A percentile compares a stretch with the other conserved stretches of the same genome.
Evolutionary conservation across 2,888 invertebrate genomes (phyloP).

Genomic region (Pristionchus fissidentatus): DNA sequence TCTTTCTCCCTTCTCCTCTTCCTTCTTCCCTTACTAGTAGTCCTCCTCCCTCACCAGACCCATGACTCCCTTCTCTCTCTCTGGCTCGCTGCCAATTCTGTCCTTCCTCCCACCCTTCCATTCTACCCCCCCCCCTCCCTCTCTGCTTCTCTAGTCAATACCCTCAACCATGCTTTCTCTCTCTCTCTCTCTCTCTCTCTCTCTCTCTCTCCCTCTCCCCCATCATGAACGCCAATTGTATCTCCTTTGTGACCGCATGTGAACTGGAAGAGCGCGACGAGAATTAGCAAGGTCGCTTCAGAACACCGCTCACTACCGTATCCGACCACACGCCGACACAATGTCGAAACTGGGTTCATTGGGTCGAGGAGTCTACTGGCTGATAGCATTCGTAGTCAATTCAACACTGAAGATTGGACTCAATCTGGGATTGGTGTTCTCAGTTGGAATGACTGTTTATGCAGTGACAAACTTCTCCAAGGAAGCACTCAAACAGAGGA

Average conservation of each 20-base stretch:
- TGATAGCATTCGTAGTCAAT: conserved; percentile 63
- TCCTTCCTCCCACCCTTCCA: not conserved
- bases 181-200: conserved; percentile 36
- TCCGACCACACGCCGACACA: not conserved
- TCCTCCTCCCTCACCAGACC: not conserved
- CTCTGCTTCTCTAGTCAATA: conserved; percentile 10
- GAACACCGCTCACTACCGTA: not conserved
- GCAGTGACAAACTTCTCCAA: conserved; percentile 65
- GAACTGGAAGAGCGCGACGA: not conserved
- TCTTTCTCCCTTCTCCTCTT: not conserved
- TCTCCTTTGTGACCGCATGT: not conserved
- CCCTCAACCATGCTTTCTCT: not conserved
- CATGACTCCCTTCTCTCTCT: conserved; percentile 1
- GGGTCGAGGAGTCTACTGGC: conserved; percentile 64
- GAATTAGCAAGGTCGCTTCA: not conserved
- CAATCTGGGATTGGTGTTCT: conserved; percentile 61
- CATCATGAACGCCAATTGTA: not conserved
- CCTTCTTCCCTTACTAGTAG: not conserved
- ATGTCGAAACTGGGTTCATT: conserved; percentile 70
- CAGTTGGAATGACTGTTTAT: conserved; percentile 66
- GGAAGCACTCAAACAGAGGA: conserved; percentile 60
- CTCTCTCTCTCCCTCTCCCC: conserved; percentile 36
- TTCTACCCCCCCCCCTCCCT: not conserved
- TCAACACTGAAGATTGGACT: conserved; percentile 59
- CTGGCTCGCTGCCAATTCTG: too few species aligned